Percentiles rank a stretch among this genome's conserved stretches.
These are phyloP conservation scores for Momotus momota DNA, from an alignment of 2,797 vertebrate species.

Conservation along the genomic window DNA sequence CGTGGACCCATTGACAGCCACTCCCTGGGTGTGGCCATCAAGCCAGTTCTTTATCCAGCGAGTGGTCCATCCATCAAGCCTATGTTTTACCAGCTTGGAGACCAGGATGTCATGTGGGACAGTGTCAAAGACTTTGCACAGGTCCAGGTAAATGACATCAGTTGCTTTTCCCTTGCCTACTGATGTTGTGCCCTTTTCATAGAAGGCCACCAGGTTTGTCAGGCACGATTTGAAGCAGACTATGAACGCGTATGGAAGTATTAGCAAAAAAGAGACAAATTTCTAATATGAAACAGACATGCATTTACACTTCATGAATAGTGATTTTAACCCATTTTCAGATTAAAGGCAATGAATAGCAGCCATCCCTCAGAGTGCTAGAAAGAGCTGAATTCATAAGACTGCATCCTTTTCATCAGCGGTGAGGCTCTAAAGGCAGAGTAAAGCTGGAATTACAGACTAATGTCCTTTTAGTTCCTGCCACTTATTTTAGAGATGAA, in stretches of 20 bases:
- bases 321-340: conserved; percentile 4
- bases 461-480: not conserved
- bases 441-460: not conserved
- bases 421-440: not conserved
- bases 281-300: not conserved
- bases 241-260: not conserved
- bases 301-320: not conserved
- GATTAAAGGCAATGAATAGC: not conserved
- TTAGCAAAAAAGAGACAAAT: not conserved
- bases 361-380: not conserved
- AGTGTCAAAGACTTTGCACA: no score
- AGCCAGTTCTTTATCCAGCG: no score
- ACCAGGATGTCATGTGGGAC: no score
- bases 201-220: no score
- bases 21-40: no score
- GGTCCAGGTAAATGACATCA: no score
- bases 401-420: not conserved
- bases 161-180: no score
- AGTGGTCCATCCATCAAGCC: no score
- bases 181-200: no score
- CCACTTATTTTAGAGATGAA: not conserved
- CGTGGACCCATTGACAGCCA: no score
- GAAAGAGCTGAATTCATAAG: not conserved
- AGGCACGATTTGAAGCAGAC: not conserved
- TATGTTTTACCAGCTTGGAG: no score